Conservation (phyloP, 2,113 vertebrate genomes). For the Dasyurus viverrinus region DNA sequence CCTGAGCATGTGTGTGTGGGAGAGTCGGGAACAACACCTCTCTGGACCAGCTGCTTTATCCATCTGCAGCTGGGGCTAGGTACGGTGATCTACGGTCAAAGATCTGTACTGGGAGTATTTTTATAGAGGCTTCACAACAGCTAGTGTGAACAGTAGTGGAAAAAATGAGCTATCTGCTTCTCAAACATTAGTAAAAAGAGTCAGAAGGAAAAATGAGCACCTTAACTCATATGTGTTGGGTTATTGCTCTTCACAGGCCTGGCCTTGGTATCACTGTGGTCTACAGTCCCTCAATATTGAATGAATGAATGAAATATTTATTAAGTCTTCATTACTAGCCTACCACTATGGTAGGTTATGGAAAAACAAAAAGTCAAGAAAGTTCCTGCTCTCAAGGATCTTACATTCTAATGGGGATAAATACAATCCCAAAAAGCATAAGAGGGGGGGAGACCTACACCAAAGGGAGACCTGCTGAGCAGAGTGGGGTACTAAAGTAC, state of each 20-base stretch:
- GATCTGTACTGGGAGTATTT: conserved; percentile 80
- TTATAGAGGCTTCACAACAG: conserved; percentile 81
- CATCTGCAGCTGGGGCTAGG: conserved; percentile 86
- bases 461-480: too few species aligned
- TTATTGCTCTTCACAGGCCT: background rate
- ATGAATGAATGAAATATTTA: background rate
- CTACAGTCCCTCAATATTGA: conserved; percentile 54
- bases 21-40: conserved; percentile 79
- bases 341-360: background rate
- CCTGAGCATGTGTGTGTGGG: conserved; percentile 73
- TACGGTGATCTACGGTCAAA: conserved; percentile 82
- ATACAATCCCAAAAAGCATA: background rate
- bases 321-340: background rate
- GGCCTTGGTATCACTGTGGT: conserved; percentile 9
- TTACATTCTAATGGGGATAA: background rate
- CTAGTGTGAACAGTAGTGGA: conserved; percentile 83
- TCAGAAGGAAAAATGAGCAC: conserved; percentile 74
- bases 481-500: background rate
- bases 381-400: background rate
- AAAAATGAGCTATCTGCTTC: conserved; percentile 79
- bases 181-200: conserved; percentile 74
- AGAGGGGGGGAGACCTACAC: too few species aligned
- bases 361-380: background rate
- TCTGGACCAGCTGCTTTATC: conserved; percentile 85
- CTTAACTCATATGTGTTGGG: conserved; percentile 62